Evolutionary conservation across 2,113 vertebrate genomes (phyloP).

Genomic region (Athene noctua): DNA sequence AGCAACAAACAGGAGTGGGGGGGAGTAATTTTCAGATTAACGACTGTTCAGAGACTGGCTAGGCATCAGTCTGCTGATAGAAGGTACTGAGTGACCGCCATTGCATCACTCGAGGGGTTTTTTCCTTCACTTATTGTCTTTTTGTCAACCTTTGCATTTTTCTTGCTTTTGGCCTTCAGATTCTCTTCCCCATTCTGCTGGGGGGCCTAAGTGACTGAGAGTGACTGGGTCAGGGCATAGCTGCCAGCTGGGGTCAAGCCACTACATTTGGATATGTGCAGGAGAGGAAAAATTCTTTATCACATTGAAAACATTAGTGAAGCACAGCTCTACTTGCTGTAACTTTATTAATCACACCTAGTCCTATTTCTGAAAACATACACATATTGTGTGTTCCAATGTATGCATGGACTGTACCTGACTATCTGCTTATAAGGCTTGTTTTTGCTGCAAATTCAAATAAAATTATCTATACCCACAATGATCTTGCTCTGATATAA

Average conservation of each 20-base stretch:
- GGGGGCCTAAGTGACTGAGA: background rate
- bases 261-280: background rate
- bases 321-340: background rate
- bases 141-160: background rate
- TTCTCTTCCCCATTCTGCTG: background rate
- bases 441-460: background rate
- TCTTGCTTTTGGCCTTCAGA: background rate
- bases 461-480: background rate
- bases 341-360: background rate
- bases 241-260: background rate
- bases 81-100: background rate
- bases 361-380: background rate
- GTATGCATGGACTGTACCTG: background rate
- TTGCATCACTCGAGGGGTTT: background rate
- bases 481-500: background rate
- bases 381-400: background rate
- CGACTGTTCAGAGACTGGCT: background rate
- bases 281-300: background rate
- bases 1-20: background rate
- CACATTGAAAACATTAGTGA: background rate
- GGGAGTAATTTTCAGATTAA: background rate
- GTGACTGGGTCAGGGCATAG: background rate
- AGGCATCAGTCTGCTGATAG: background rate
- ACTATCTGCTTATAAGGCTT: background rate
- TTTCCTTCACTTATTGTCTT: background rate